These are phyloP conservation scores for Sander lucioperca DNA, from an alignment of 2,113 vertebrate species.

Conservation along the genomic window DNA sequence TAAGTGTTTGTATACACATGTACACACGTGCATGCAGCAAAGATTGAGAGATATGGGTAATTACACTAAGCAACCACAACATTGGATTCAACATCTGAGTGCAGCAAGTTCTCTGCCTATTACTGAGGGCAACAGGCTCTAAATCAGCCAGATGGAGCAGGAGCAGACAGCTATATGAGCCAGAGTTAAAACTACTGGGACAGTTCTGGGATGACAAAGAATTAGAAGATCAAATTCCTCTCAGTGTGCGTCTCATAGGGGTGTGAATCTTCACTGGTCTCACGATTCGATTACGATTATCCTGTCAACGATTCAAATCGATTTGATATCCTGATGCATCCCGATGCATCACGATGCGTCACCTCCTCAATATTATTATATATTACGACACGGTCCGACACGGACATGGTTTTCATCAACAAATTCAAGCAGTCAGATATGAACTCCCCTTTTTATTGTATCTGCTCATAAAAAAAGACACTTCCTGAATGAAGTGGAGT, in stretches of 20 bases:
- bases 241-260: slow-evolving; percentile 3
- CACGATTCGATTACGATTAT: too few relatives aligned
- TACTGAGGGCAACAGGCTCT: not conserved
- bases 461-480: too few relatives aligned
- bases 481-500: too few relatives aligned
- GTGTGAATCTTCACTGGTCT: too few relatives aligned
- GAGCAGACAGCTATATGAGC: slow-evolving; percentile 45
- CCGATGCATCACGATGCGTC: too few relatives aligned
- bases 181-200: slow-evolving; percentile 25
- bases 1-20: not conserved
- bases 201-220: slow-evolving; percentile 28
- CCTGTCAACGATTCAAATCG: too few relatives aligned
- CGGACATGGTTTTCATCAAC: too few relatives aligned
- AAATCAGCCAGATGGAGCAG: slow-evolving; percentile 44
- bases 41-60: slow-evolving; percentile 3
- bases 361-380: too few relatives aligned
- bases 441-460: too few relatives aligned
- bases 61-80: slow-evolving; percentile 7
- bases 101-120: not conserved
- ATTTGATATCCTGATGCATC: too few relatives aligned
- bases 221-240: slow-evolving; percentile 45
- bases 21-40: not conserved
- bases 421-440: too few relatives aligned
- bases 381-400: too few relatives aligned
- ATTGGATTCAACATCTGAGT: not conserved